phyloP scores from a whole-genome alignment of 2,888 invertebrate genomes.

The Eupithecia abbreviata region DNA sequence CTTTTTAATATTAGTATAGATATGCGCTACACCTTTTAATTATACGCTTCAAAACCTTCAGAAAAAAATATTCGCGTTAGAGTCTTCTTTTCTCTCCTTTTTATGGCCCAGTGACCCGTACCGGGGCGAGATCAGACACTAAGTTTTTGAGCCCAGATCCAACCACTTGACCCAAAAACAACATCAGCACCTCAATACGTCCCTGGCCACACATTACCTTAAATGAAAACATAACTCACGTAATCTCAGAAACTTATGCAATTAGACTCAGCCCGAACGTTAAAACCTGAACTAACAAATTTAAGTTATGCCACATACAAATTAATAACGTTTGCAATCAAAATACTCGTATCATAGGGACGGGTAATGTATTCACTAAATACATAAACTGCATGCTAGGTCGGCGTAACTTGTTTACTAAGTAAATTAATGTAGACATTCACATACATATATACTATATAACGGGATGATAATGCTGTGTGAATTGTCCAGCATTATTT shows the following conservation, averaged over 20 bases:
- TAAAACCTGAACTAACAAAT: constrained; percentile 29
- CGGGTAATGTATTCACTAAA: neutral
- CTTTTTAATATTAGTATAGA: no score
- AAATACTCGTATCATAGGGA: constrained; percentile 9
- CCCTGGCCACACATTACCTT: constrained; percentile 12
- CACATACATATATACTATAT: no score
- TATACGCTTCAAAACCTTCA: neutral
- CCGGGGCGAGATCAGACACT: neutral
- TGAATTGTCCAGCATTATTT: no score
- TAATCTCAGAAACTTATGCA: constrained; percentile 32
- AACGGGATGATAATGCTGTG: no score
- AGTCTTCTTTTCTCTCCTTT: neutral
- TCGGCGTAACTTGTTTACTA: neutral
- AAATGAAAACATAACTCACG: constrained; percentile 34
- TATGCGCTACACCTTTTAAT: neutral
- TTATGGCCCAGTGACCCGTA: neutral
- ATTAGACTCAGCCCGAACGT: constrained; percentile 20
- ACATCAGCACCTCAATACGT: constrained; percentile 5
- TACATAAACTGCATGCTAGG: no score
- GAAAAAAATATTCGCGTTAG: neutral
- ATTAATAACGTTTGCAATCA: constrained; percentile 27
- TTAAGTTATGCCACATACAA: constrained; percentile 25
- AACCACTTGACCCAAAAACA: neutral
- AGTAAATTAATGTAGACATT: neutral
- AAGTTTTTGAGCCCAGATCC: neutral